phyloP scores from a whole-genome alignment of 2,888 invertebrate genomes.

The Aradus depressus region DNA sequence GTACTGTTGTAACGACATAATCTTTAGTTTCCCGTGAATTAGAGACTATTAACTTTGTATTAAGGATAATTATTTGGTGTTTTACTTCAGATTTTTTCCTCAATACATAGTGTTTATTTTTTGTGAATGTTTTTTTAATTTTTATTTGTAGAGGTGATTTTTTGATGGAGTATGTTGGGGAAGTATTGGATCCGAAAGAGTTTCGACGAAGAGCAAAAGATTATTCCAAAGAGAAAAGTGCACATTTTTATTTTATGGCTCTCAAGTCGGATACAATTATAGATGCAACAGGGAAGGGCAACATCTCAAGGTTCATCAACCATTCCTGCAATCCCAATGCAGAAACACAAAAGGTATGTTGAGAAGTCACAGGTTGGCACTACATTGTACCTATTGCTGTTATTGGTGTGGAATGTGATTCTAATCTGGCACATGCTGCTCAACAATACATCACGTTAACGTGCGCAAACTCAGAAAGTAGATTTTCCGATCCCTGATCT shows the following conservation, averaged over 20 bases:
- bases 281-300: slow-evolving; percentile 92
- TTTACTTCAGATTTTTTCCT: neutral
- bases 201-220: slow-evolving; percentile 78
- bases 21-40: no score
- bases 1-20: no score
- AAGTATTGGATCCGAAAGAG: slow-evolving; percentile 82
- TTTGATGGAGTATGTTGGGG: slow-evolving; percentile 97
- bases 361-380: no score
- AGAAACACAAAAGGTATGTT: slow-evolving; percentile 78
- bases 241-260: slow-evolving; percentile 97
- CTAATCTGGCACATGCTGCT: no score
- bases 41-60: no score
- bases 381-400: no score
- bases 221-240: slow-evolving; percentile 80
- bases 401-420: no score
- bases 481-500: no score
- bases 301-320: slow-evolving; percentile 94
- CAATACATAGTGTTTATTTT: neutral
- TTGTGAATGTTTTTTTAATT: neutral
- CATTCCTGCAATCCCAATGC: slow-evolving; percentile 99
- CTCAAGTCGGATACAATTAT: slow-evolving; percentile 86
- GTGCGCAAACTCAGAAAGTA: no score
- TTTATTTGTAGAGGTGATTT: slow-evolving; percentile 65
- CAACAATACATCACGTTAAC: no score
- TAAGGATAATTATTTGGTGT: neutral